phyloP scores from a whole-genome alignment of 2,797 vertebrate genomes.

The Allobates femoralis region DNA sequence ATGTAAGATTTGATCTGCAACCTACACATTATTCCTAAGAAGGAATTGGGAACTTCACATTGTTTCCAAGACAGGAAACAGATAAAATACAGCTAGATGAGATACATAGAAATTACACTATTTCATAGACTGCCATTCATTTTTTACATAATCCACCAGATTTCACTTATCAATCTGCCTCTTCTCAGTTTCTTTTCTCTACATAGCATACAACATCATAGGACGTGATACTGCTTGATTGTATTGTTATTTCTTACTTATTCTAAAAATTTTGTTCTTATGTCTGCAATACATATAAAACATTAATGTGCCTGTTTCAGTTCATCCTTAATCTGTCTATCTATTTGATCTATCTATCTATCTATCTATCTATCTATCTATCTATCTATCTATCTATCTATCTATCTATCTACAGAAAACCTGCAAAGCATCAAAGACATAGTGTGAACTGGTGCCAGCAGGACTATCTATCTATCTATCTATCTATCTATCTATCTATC shows the following conservation, averaged over 20 bases:
- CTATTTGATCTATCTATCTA: too few species aligned
- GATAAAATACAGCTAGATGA: neutral
- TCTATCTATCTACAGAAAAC: conserved; percentile 10
- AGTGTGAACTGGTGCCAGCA: too few species aligned
- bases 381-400: neutral
- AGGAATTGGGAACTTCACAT: neutral
- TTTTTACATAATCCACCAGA: neutral
- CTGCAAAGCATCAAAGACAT: too few species aligned
- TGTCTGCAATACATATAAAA: neutral
- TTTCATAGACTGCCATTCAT: neutral
- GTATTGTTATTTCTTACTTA: neutral
- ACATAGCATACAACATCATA: neutral
- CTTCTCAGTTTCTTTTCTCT: neutral
- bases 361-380: too few species aligned
- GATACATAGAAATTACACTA: neutral
- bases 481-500: conserved; percentile 1
- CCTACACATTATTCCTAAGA: neutral
- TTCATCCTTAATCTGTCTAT: neutral
- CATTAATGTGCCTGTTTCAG: neutral
- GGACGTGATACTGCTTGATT: neutral
- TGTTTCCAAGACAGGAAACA: neutral
- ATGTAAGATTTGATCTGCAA: neutral
- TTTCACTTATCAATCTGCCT: neutral
- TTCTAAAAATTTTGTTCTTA: neutral
- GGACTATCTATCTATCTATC: neutral